phyloP scores from a whole-genome alignment of 2,797 vertebrate genomes.

The Pangasius sanitwongsei region DNA sequence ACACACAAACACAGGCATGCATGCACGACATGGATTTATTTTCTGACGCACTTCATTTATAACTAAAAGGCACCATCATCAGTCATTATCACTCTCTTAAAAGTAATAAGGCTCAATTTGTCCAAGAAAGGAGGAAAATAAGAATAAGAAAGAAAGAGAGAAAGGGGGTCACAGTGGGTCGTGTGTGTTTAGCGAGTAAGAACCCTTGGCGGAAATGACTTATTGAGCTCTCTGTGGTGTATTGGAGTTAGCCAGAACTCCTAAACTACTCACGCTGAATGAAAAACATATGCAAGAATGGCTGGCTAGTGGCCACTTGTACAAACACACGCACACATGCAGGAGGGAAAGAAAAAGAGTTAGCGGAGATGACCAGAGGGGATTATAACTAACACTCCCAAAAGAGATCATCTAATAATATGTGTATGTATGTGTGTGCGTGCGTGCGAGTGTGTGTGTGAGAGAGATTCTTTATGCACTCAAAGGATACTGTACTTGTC shows the following conservation, averaged over 20 bases:
- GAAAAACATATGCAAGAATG: conserved; percentile 50
- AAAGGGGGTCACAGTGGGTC: conserved; percentile 29
- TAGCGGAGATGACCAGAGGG: conserved; percentile 33
- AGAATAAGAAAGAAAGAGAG: conserved; percentile 1
- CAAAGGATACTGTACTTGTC: background rate
- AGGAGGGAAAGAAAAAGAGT: conserved; percentile 19
- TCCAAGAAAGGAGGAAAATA: background rate
- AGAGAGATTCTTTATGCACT: background rate
- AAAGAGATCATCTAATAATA: conserved; percentile 34
- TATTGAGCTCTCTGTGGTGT: conserved; percentile 47
- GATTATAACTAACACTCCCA: conserved; percentile 43
- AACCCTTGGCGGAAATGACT: conserved; percentile 48
- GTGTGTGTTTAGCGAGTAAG: conserved; percentile 34
- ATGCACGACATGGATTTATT: background rate
- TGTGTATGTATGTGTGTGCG: background rate
- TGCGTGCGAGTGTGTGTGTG: background rate
- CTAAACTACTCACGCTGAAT: conserved; percentile 48
- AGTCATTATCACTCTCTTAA: conserved; percentile 28
- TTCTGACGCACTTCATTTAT: conserved; percentile 9
- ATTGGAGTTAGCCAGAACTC: conserved; percentile 42
- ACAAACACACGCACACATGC: conserved; percentile 39
- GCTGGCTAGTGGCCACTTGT: conserved; percentile 31
- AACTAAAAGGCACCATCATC: conserved; percentile 6
- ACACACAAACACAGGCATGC: background rate
- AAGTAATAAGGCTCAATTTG: conserved; percentile 20